A percentile compares a stretch with the other conserved stretches of the same genome.
Conservation (phyloP, 2,113 vertebrate genomes). For the Oreochromis tanganicae region DNA sequence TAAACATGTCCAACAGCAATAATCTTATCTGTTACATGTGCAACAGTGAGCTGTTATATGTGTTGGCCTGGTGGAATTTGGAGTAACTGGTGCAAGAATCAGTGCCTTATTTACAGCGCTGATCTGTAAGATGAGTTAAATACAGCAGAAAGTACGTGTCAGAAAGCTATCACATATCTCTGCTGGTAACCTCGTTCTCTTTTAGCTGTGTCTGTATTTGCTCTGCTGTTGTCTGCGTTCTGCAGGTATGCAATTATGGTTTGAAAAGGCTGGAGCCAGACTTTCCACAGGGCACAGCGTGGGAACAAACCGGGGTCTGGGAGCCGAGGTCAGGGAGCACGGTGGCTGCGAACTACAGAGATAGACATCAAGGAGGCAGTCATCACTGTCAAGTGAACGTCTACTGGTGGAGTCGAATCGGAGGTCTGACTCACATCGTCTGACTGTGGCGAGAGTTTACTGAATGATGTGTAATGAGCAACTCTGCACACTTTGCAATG, state of each 20-base stretch:
- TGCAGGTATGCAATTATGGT: conserved; percentile 70
- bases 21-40: background rate
- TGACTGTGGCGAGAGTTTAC: conserved; percentile 4
- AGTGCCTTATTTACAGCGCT: background rate
- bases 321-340: conserved; percentile 37
- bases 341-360: background rate
- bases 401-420: background rate
- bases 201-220: conserved; percentile 31
- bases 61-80: background rate
- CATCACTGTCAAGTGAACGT: background rate
- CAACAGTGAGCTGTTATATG: background rate
- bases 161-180: conserved; percentile 1
- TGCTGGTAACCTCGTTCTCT: background rate
- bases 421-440: conserved; percentile 24
- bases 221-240: conserved; percentile 59
- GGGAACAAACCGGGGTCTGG: conserved; percentile 53
- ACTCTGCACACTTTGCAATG: conserved; percentile 22
- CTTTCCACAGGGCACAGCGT: conserved; percentile 56
- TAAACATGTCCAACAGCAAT: background rate
- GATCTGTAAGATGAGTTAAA: background rate
- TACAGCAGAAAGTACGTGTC: background rate
- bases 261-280: conserved; percentile 67
- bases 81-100: background rate
- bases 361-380: conserved; percentile 7
- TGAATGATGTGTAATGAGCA: conserved; percentile 13